Conservation (phyloP, 2,797 vertebrate species). For the Phylloscopus collybita region DNA sequence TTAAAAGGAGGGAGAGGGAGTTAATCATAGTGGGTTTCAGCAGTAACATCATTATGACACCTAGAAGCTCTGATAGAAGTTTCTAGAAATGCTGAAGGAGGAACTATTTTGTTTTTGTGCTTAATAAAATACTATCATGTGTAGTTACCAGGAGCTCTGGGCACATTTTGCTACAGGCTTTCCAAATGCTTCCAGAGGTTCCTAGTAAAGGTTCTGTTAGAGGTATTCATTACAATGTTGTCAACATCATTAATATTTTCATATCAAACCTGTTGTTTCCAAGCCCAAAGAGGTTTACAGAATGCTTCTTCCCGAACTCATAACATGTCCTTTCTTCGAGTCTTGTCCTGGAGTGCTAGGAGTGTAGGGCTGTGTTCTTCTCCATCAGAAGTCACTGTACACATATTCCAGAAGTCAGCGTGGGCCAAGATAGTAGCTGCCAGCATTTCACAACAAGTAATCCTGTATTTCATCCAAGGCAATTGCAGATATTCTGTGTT, state of each 20-base stretch:
- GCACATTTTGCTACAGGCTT: neutral
- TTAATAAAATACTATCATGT: neutral
- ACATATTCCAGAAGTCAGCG: neutral
- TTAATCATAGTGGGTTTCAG: neutral
- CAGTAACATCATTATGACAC: neutral
- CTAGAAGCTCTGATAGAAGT: neutral
- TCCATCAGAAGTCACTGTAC: neutral
- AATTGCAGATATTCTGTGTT: neutral
- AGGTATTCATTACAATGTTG: neutral
- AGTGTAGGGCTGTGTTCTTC: neutral
- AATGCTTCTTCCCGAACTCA: neutral
- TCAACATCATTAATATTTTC: neutral
- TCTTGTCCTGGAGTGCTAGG: neutral
- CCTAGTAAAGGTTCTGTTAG: neutral
- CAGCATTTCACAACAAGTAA: neutral
- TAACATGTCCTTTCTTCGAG: neutral
- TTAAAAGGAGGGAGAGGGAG: neutral
- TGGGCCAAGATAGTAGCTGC: neutral
- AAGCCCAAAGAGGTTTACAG: neutral
- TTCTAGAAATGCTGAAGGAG: neutral
- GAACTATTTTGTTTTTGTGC: neutral
- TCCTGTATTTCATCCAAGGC: neutral
- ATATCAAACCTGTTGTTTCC: neutral
- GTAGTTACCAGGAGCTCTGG: neutral
- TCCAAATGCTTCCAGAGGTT: neutral